Conservation (phyloP, 2,888 invertebrate species). For the Nyleta sp. region DNA sequence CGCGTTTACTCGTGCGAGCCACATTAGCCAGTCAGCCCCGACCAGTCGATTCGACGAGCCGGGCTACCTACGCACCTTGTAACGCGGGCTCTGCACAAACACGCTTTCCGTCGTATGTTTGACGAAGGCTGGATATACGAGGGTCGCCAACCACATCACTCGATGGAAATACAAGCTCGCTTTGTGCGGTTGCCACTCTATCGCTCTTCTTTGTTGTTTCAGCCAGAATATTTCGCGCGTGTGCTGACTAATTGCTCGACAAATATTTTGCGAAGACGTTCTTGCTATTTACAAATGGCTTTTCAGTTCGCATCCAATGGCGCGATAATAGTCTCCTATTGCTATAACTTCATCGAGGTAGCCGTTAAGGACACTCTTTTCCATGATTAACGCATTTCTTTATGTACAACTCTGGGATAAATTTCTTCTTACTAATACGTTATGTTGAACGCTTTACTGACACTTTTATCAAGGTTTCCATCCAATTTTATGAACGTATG, state of each 20-base stretch:
- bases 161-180: slow-evolving; percentile 76
- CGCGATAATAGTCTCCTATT: not conserved
- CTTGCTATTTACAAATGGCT: slow-evolving; percentile 11
- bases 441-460: too few species aligned
- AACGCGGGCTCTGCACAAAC: slow-evolving; percentile 72
- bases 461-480: too few species aligned
- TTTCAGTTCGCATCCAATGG: not conserved
- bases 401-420: too few species aligned
- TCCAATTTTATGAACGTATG: too few species aligned
- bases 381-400: too few species aligned
- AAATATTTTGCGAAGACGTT: slow-evolving; percentile 43
- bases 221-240: slow-evolving; percentile 43
- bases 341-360: not conserved
- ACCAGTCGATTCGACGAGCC: slow-evolving; percentile 68
- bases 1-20: slow-evolving; percentile 65
- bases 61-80: slow-evolving; percentile 68
- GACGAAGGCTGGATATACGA: slow-evolving; percentile 74
- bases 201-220: slow-evolving; percentile 52
- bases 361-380: too few species aligned
- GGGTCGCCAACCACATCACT: slow-evolving; percentile 78
- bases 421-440: too few species aligned
- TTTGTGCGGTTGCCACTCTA: slow-evolving; percentile 48
- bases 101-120: slow-evolving; percentile 71
- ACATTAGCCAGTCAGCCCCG: slow-evolving; percentile 69
- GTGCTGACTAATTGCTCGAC: slow-evolving; percentile 19